Conservation (phyloP, 2,113 vertebrate species). For the Chloroceryle aenea region DNA sequence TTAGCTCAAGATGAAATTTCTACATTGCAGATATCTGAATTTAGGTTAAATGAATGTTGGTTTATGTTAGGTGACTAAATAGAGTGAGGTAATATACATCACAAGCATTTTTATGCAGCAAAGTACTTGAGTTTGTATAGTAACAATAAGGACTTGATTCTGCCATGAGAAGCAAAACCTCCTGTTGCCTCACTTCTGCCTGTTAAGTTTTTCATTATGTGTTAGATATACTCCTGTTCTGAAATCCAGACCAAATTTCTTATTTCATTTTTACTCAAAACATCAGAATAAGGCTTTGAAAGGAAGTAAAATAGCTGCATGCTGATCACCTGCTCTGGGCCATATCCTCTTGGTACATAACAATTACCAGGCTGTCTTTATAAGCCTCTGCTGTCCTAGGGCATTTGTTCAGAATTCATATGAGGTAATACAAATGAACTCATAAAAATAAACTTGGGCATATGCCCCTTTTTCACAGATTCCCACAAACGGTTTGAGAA, state of each 20-base stretch:
- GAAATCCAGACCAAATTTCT: neutral
- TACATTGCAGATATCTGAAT: neutral
- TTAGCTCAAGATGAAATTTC: neutral
- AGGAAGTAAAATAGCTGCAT: neutral
- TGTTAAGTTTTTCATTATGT: neutral
- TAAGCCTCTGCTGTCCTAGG: neutral
- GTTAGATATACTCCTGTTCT: neutral
- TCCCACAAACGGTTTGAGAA: neutral
- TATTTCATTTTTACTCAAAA: neutral
- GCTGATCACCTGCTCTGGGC: neutral
- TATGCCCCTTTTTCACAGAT: neutral
- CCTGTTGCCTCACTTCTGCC: neutral
- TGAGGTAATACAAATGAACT: neutral
- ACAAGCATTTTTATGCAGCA: neutral
- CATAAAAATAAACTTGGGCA: neutral
- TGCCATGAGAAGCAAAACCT: neutral
- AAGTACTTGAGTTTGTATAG: neutral
- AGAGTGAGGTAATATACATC: neutral
- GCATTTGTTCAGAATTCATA: neutral
- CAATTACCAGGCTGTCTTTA: neutral
- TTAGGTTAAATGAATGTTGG: neutral
- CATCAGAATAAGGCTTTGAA: neutral
- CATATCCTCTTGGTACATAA: neutral
- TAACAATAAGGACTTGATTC: neutral
- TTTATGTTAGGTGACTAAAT: neutral